These are phyloP conservation scores for Schrankia costaestrigalis DNA, from an alignment of 2,888 invertebrate genomes.

Conservation along the genomic window DNA sequence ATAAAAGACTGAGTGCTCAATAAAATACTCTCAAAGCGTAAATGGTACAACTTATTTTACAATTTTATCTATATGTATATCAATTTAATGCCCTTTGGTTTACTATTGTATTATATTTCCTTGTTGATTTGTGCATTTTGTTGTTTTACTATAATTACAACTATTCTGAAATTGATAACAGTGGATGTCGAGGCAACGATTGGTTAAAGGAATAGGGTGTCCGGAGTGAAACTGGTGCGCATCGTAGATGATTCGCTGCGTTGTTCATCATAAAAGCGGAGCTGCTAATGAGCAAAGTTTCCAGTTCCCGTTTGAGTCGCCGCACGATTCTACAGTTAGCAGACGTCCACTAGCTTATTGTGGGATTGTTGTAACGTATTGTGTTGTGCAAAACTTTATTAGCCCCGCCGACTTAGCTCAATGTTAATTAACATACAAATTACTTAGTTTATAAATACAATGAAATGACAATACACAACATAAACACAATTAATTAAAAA, in stretches of 20 bases:
- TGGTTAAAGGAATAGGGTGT: slow-evolving; percentile 17
- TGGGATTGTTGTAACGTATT: slow-evolving; percentile 14
- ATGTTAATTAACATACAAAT: slow-evolving; percentile 21
- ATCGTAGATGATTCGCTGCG: slow-evolving; percentile 11
- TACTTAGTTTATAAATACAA: too few relatives aligned
- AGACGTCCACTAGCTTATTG: slow-evolving; percentile 14
- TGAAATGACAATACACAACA: slow-evolving; percentile 15
- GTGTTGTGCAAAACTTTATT: slow-evolving; percentile 10
- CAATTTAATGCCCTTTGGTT: too few relatives aligned
- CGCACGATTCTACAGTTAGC: slow-evolving; percentile 16
- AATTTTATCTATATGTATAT: too few relatives aligned
- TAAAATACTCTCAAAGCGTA: too few relatives aligned
- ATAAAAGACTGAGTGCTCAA: too few relatives aligned
- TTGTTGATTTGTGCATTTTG: too few relatives aligned
- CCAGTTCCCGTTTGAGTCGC: slow-evolving; percentile 23
- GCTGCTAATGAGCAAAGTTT: slow-evolving; percentile 50
- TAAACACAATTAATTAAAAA: slow-evolving; percentile 12
- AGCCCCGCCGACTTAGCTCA: slow-evolving; percentile 1
- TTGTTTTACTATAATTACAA: too few relatives aligned
- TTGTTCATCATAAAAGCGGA: slow-evolving; percentile 36
- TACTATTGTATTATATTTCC: too few relatives aligned
- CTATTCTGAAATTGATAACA: too few relatives aligned
- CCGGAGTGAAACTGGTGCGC: slow-evolving; percentile 11
- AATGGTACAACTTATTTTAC: too few relatives aligned
- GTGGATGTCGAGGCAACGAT: slow-evolving; percentile 21